Evolutionary conservation across 1,140 invertebrate genomes (phyloP).

Genomic region (Aphidius gifuensis): DNA sequence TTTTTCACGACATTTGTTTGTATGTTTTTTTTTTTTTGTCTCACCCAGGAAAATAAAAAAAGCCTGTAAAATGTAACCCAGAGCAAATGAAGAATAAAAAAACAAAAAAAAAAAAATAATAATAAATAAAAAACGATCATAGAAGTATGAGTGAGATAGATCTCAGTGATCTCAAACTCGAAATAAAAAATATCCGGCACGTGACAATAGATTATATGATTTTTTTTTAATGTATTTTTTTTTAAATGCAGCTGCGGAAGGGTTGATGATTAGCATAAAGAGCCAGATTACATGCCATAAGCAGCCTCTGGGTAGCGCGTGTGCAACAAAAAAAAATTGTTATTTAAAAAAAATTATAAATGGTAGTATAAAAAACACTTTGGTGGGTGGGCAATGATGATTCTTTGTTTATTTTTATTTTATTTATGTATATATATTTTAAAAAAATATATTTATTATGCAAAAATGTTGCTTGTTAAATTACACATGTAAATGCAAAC

Average conservation of each 20-base stretch:
- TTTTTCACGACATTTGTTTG: not conserved
- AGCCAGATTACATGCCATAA: conserved; percentile 27
- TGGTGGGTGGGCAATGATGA: no score
- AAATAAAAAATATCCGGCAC: conserved; percentile 9
- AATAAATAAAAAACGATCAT: not conserved
- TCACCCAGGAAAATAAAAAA: conserved; percentile 11
- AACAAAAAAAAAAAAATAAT: conserved; percentile 13
- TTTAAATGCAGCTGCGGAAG: conserved; percentile 22
- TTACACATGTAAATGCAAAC: no score
- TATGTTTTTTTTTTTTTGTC: conserved; percentile 19
- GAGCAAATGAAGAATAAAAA: conserved; percentile 16
- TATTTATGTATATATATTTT: no score
- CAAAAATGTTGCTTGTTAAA: no score
- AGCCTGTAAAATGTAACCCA: conserved; percentile 19
- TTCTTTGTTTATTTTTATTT: no score
- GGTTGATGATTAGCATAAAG: conserved; percentile 32
- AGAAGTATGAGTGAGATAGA: not conserved
- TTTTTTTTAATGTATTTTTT: conserved; percentile 24
- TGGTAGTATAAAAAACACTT: no score
- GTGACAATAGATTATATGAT: conserved; percentile 26
- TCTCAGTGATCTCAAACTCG: not conserved
- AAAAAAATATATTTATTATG: no score
- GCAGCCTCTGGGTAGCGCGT: conserved; percentile 15
- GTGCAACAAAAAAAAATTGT: not conserved
- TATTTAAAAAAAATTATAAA: not conserved